Evolutionary conservation across 2,888 invertebrate species (phyloP), one percentile per base, ranked within the genome.

Genomic region (Sylvicola cinctus): DNA sequence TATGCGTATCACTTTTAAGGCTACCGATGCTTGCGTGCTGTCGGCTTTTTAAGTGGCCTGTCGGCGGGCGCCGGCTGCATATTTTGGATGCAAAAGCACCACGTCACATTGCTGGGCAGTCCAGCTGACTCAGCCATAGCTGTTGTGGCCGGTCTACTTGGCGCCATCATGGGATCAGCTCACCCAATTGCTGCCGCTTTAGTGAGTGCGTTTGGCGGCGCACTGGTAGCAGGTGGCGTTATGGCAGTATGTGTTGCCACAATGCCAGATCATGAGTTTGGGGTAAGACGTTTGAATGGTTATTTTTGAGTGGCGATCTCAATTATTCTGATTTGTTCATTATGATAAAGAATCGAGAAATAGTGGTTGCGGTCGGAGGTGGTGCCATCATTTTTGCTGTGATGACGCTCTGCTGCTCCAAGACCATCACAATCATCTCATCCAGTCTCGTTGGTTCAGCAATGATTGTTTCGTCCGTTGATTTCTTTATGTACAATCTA

Each of bases 1-100:
- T 15, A 25, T 30, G 31, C 33, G 14, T 38, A 31, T 40, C 31
- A 39, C 39, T 44, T 54, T 63, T 41, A 64, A 81, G 84, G 87
- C 36, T 87, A 87, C 59, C 70, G 85, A 40, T 84, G 81, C 55
- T 79, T 85, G 58, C 83, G 84, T 55, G 80, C 80, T 11, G 74
- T 78, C 39, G 81, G 85, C 71, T 87, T 87, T 55, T 64, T 85
- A 33, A 85, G 83, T 32, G 87, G 87, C 23, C 77, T 85, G 52
- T 74, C 81, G 39, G 85, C 83, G 51, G 84, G 79, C 12, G 73
- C 81, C 33, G 70, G 78, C 40, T 69, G 83, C 41, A 78, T 84
- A 29, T 85, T 85, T 47, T 80, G 83, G 52, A 62, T 78, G 33
- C 81, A 83, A 55, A 79, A 81, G 49, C 70, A 76, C 45, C 61